Percentiles rank a stretch among this genome's conserved stretches.
These are phyloP conservation scores for Melanargia galathea DNA, from an alignment of 2,888 invertebrate species.

Conservation along the genomic window DNA sequence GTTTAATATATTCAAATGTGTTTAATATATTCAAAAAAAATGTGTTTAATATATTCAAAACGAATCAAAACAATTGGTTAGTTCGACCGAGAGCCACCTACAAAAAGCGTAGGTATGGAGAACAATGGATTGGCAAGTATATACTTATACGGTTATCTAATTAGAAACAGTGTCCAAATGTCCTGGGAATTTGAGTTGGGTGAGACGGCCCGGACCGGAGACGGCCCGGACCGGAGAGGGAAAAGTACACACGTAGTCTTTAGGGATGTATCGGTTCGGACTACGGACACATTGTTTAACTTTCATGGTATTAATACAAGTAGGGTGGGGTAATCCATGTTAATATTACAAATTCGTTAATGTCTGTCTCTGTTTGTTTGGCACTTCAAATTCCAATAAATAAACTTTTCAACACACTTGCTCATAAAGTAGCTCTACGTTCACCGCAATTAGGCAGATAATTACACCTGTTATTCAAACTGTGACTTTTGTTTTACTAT, in stretches of 20 bases:
- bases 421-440: too few relatives aligned
- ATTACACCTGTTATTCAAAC: too few relatives aligned
- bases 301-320: slow-evolving; percentile 12
- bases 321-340: slow-evolving; percentile 1
- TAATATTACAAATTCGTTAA: background rate
- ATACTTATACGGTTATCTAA: slow-evolving; percentile 46
- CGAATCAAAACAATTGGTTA: slow-evolving; percentile 23
- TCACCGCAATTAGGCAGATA: too few relatives aligned
- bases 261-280: slow-evolving; percentile 23
- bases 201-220: slow-evolving; percentile 43
- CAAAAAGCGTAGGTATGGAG: slow-evolving; percentile 16
- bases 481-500: too few relatives aligned
- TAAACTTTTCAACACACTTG: too few relatives aligned
- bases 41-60: slow-evolving; percentile 19
- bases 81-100: slow-evolving; percentile 14
- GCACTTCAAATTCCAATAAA: too few relatives aligned
- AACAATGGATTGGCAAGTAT: slow-evolving; percentile 28
- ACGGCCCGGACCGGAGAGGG: slow-evolving; percentile 15
- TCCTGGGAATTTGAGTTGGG: slow-evolving; percentile 59
- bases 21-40: slow-evolving; percentile 22
- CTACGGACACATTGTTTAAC: slow-evolving; percentile 25
- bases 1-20: background rate
- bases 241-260: slow-evolving; percentile 20
- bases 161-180: slow-evolving; percentile 55
- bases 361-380: too few relatives aligned